phyloP scores from a whole-genome alignment of 2,797 vertebrate genomes.

The Enteromius viviparus region DNA sequence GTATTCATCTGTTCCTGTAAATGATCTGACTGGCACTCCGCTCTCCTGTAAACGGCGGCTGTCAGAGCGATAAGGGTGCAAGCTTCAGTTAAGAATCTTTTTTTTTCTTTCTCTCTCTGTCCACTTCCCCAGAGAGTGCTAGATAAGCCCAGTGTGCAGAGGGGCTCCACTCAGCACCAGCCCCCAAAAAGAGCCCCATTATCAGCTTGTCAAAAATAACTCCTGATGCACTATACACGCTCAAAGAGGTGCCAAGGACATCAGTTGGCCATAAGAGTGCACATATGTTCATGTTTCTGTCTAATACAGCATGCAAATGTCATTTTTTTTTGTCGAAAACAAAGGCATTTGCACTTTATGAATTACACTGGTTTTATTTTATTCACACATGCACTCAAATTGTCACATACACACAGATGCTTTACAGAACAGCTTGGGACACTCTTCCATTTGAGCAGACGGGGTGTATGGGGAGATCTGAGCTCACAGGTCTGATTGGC shows the following conservation, averaged over 20 bases:
- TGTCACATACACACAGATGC: constrained; percentile 37
- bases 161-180: constrained; percentile 39
- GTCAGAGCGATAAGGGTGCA: constrained; percentile 65
- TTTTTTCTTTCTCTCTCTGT: constrained; percentile 49
- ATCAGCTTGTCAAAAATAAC: constrained; percentile 75
- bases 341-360: background rate
- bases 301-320: background rate
- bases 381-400: constrained; percentile 45
- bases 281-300: background rate
- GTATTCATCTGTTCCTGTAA: constrained; percentile 69
- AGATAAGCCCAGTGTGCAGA: constrained; percentile 61
- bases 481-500: constrained; percentile 67
- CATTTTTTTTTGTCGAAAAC: background rate
- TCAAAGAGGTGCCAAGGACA: constrained; percentile 48
- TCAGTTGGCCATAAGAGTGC: constrained; percentile 24
- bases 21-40: constrained; percentile 70
- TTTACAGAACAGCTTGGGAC: constrained; percentile 28
- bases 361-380: background rate
- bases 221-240: constrained; percentile 52
- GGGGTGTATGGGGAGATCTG: constrained; percentile 45
- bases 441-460: constrained; percentile 48
- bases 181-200: constrained; percentile 72
- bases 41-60: constrained; percentile 64
- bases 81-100: constrained; percentile 52
- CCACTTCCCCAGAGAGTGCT: constrained; percentile 55